A percentile compares a stretch with the other conserved stretches of the same genome.
Conservation (phyloP, 1,140 invertebrate species). For the Caenorhabditis briggsae region DNA sequence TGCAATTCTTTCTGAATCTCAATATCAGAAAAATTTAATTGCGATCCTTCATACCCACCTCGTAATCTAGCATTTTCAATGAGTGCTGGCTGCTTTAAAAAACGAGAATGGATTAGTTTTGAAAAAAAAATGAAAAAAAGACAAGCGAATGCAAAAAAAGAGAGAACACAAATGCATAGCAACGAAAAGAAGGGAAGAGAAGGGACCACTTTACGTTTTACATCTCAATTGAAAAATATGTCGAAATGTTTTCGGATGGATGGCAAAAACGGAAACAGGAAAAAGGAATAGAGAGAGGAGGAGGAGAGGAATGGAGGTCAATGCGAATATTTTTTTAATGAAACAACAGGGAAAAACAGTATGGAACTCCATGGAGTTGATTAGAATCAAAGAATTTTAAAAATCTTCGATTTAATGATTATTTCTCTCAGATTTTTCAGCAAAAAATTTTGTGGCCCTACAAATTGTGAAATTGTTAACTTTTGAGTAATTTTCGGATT, state of each 20-base stretch:
- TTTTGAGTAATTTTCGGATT: too few species aligned
- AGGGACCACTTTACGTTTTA: slow-evolving; percentile 19
- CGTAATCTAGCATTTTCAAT: slow-evolving; percentile 37
- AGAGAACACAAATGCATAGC: slow-evolving; percentile 24
- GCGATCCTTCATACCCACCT: not conserved
- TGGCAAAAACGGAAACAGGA: slow-evolving; percentile 20
- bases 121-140: not conserved
- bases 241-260: slow-evolving; percentile 34
- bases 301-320: too few species aligned
- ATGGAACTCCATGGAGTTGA: too few species aligned
- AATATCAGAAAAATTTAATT: not conserved
- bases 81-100: not conserved
- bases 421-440: too few species aligned
- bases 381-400: too few species aligned
- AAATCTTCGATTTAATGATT: too few species aligned
- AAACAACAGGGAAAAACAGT: too few species aligned
- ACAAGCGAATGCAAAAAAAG: not conserved
- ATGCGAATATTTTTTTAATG: too few species aligned
- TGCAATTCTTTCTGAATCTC: slow-evolving; percentile 5
- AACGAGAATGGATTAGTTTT: too few species aligned
- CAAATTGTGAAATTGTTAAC: too few species aligned
- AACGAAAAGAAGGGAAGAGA: not conserved
- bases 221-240: not conserved
- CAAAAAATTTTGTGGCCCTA: too few species aligned
- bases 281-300: too few species aligned